These are phyloP conservation scores for Scaptomyza cyrtandrae DNA, from an alignment of 2,888 invertebrate genomes.

Conservation along the genomic window DNA sequence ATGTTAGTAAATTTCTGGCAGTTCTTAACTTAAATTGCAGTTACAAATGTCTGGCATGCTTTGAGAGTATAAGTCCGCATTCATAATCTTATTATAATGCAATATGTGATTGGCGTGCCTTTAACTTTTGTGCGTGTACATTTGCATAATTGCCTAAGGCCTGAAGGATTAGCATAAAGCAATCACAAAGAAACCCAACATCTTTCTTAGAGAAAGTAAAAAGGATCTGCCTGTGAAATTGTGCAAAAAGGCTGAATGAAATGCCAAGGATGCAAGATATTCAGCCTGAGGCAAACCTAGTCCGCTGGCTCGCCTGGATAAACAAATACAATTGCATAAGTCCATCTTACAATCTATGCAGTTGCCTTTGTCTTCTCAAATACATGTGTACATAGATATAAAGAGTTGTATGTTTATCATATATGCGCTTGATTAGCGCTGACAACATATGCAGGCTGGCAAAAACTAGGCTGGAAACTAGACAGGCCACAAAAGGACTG, in stretches of 20 bases:
- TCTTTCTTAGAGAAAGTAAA: not conserved
- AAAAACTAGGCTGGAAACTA: conserved; percentile 46
- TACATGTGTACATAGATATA: conserved; percentile 17
- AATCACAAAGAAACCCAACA: conserved; percentile 45
- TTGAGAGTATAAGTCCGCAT: conserved; percentile 10
- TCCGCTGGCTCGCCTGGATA: conserved; percentile 41
- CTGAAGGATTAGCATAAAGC: conserved; percentile 67
- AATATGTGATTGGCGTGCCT: conserved; percentile 51
- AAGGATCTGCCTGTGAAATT: conserved; percentile 61
- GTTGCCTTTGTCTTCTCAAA: conserved; percentile 35
- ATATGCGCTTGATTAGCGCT: conserved; percentile 81
- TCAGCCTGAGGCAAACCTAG: conserved; percentile 33
- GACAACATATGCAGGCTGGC: conserved; percentile 77
- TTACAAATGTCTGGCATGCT: not conserved
- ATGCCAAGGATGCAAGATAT: conserved; percentile 24
- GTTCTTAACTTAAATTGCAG: conserved; percentile 9
- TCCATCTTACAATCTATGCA: conserved; percentile 40
- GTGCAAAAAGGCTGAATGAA: conserved; percentile 55
- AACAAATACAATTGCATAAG: conserved; percentile 77
- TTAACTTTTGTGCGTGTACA: conserved; percentile 32
- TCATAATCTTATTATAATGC: conserved; percentile 42
- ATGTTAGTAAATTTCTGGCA: conserved; percentile 5
- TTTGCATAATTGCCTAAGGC: conserved; percentile 65
- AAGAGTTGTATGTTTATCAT: conserved; percentile 76
- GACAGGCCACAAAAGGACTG: conserved; percentile 71